Evolutionary conservation across 2,113 vertebrate species (phyloP).

Genomic region (human (Homo sapiens)): DNA sequence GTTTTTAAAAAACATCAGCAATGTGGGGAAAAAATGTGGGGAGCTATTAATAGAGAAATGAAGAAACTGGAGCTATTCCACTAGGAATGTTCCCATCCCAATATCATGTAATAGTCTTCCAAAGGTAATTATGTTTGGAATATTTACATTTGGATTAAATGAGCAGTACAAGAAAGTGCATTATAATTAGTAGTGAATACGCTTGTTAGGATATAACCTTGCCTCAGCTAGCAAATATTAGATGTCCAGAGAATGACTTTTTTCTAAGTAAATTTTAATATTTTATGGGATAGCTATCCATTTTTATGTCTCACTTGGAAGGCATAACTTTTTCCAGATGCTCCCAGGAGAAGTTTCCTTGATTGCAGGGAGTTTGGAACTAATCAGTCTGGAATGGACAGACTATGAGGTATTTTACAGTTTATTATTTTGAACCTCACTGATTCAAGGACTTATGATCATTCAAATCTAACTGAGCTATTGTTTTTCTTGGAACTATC

Average conservation of each 20-base stretch:
- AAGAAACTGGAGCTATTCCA: not conserved
- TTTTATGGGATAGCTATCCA: constrained; percentile 52
- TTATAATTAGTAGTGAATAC: constrained; percentile 33
- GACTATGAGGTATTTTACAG: constrained; percentile 7
- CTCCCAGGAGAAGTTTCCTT: constrained; percentile 45
- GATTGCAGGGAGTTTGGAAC: constrained; percentile 45
- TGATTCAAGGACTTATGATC: constrained; percentile 51
- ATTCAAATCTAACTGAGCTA: constrained; percentile 18
- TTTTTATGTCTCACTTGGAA: constrained; percentile 52
- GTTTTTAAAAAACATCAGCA: constrained; percentile 30
- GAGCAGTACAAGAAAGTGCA: constrained; percentile 16
- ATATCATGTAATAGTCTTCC: not conserved
- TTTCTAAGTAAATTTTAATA: constrained; percentile 56
- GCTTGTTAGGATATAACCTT: constrained; percentile 44
- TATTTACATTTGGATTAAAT: constrained; percentile 64
- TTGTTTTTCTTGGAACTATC: constrained; percentile 47
- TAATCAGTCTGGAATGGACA: constrained; percentile 43
- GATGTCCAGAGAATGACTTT: constrained; percentile 26
- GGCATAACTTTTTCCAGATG: constrained; percentile 42
- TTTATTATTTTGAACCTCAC: constrained; percentile 56
- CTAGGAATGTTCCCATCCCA: not conserved
- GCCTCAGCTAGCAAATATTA: constrained; percentile 41
- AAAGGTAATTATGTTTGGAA: constrained; percentile 61
- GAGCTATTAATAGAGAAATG: constrained; percentile 49
- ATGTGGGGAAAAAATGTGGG: not conserved